A percentile compares a stretch with the other conserved stretches of the same genome.
These are phyloP conservation scores for Euplagia quadripunctaria DNA, from an alignment of 2,888 invertebrate species.

Conservation along the genomic window DNA sequence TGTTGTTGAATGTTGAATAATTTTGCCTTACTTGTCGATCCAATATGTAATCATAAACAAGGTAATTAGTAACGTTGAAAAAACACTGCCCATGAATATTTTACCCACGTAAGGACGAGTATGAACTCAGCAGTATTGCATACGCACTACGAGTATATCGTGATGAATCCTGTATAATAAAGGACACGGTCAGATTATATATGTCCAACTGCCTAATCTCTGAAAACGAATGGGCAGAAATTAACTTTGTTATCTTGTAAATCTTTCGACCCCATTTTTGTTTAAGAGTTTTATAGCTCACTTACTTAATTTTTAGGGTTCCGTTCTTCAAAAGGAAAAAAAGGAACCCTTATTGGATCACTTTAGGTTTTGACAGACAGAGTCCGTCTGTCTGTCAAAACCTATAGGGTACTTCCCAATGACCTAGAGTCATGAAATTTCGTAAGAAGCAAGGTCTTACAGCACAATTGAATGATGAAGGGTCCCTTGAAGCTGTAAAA, in stretches of 20 bases:
- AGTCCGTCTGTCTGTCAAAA: too few relatives aligned
- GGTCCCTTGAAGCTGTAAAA: too few relatives aligned
- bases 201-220: not conserved
- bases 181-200: not conserved
- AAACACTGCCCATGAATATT: not conserved
- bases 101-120: not conserved
- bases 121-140: not conserved
- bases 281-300: not conserved
- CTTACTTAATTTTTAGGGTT: too few relatives aligned
- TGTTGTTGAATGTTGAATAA: not conserved
- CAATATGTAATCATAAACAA: not conserved
- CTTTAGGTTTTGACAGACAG: too few relatives aligned
- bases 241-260: not conserved
- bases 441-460: too few relatives aligned
- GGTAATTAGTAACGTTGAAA: not conserved
- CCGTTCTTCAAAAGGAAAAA: too few relatives aligned
- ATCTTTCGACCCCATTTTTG: not conserved
- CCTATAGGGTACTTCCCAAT: too few relatives aligned
- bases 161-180: not conserved
- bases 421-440: too few relatives aligned
- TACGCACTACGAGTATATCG: not conserved
- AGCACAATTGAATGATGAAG: too few relatives aligned
- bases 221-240: not conserved
- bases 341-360: too few relatives aligned
- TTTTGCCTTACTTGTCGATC: not conserved